Evolutionary conservation across 2,797 vertebrate species (phyloP).

Genomic region (Acanthornis magna): DNA sequence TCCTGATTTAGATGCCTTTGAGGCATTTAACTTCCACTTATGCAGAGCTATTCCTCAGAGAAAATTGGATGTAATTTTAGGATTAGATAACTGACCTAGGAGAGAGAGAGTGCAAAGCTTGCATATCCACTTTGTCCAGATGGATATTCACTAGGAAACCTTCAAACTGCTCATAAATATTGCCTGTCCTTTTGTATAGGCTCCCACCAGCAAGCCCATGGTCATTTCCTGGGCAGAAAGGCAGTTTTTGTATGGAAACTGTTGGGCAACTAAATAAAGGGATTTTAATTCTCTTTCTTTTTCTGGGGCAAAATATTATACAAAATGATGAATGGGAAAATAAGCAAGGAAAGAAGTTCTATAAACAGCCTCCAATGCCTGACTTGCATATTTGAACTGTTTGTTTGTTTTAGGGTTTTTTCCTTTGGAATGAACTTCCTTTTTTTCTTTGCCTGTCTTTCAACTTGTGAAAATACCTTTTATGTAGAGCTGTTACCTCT

Average conservation of each 20-base stretch:
- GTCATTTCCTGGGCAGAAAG: not conserved
- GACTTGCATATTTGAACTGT: not conserved
- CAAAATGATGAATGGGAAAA: not conserved
- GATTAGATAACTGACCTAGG: conserved; percentile 25
- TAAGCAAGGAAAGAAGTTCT: not conserved
- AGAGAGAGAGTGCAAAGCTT: not conserved
- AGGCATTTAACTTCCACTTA: not conserved
- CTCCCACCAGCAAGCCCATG: not conserved
- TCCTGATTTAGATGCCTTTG: not conserved
- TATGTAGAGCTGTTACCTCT: not conserved
- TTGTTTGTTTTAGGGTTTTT: not conserved
- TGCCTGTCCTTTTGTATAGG: not conserved
- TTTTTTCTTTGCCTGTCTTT: not conserved
- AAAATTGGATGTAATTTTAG: conserved; percentile 16
- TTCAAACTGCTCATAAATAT: not conserved
- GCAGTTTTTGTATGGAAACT: not conserved
- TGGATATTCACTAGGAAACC: not conserved
- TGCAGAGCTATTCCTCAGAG: not conserved
- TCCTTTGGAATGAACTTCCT: not conserved
- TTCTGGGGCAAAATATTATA: not conserved
- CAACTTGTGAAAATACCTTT: not conserved
- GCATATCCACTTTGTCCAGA: not conserved
- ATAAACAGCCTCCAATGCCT: not conserved
- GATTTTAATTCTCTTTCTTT: not conserved
- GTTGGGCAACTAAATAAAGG: not conserved